Base-by-base conservation (phyloP, 2,113 vertebrate species). In the Phalacrocorax carbo region DNA sequence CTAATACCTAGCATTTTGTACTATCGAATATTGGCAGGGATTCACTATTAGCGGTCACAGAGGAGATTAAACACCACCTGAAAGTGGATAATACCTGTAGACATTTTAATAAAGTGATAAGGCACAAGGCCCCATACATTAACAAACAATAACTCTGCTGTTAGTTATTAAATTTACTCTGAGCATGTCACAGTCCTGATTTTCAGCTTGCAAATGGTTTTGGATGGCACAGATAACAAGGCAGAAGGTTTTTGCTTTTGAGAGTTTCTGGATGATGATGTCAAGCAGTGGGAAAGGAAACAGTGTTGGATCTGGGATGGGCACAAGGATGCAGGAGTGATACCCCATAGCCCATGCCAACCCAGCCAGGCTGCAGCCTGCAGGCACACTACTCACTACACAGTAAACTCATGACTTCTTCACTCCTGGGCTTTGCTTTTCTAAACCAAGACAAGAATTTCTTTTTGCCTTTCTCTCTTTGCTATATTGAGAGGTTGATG, bases 311-410 rank as follows among this genome's bases (percentile, higher is more conserved):
- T 60, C 17, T 64, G 42, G 52, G 51, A 42, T 54, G 55, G 64
- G 30, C 36, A 66, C 18, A 8, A 10, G 29, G 52, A 34, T 60
- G 38, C 66, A 36, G 60, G 25, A 75, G n/a, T 0, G 0, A 32
- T 82, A 26, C 7, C 29, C 34, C 17, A 20, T 3, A 1, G 54
- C 29, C 49, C 5, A 2, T 36, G 25, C n/a, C 54, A 71, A 10
- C 26, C 34, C 38, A 9, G 9, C 21, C 1, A 3, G 66, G 80
- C 36, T 71, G n/a, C 82, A 51, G 52, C 14, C 68, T 12, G 1
- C 2, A 10, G 49, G 14, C 22, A 0, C 0, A 1, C 13, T 89
- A 14, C 57, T 79, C 38, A 11, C n/a, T 1, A 1, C n/a, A 10
- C 22, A 27, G 17, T 38, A 38, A 55, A 17, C 29, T 77, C 32